These are phyloP conservation scores for Myxocyprinus asiaticus DNA, from an alignment of 2,113 vertebrate species.

Conservation along the genomic window DNA sequence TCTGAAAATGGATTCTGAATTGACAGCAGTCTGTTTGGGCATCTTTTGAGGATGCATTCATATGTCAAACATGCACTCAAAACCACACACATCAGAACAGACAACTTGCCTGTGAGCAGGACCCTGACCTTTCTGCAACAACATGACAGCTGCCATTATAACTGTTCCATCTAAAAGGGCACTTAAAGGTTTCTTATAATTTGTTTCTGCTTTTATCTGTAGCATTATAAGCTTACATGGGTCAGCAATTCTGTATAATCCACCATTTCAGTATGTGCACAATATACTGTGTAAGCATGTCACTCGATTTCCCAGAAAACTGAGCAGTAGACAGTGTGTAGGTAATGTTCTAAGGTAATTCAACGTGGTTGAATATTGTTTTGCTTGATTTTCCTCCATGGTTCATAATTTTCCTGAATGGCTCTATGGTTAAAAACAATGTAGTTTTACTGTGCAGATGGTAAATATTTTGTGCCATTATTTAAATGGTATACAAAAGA, in stretches of 20 bases:
- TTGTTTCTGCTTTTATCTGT: neutral
- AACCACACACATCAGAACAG: slow-evolving; percentile 20
- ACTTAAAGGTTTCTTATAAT: neutral
- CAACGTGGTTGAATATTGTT: too few relatives aligned
- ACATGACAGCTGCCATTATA: slow-evolving; percentile 13
- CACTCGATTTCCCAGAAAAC: too few relatives aligned
- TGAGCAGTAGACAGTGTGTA: too few relatives aligned
- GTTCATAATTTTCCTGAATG: neutral
- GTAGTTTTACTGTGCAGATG: neutral
- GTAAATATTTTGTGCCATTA: neutral
- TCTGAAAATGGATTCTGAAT: neutral
- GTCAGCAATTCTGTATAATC: too few relatives aligned
- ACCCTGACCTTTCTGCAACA: slow-evolving; percentile 23
- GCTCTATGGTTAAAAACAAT: neutral
- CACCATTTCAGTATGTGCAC: too few relatives aligned
- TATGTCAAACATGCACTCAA: neutral
- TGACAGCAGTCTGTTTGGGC: neutral
- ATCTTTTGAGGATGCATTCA: neutral
- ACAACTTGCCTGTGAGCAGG: slow-evolving; percentile 8
- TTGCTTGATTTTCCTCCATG: too few relatives aligned
- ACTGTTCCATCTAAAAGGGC: neutral
- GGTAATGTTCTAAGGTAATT: too few relatives aligned
- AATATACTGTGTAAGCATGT: neutral
- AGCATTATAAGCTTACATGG: neutral
- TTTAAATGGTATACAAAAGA: neutral